Base-by-base conservation (phyloP, 2,888 invertebrate genomes). In the Calliopum simillimum region DNA sequence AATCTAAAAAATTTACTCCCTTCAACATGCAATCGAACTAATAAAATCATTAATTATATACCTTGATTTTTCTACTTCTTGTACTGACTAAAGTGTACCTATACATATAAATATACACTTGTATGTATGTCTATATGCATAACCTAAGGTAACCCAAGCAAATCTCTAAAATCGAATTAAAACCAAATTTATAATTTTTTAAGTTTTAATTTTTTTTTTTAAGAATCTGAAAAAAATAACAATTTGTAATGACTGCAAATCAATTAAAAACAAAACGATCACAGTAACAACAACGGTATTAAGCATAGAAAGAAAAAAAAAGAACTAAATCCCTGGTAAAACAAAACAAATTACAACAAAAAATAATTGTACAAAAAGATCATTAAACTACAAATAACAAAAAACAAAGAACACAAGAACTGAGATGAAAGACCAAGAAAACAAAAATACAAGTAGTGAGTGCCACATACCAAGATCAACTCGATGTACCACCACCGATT, bases 31-130 rank as follows among this genome's bases (percentile, higher is more conserved):
- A 33, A 33, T 33, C 33, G 33, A 59, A 59, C 56, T 73, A 66
- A 68, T 71, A 73, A 73, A 71, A 71, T 72, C 71, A 75, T 73
- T 75, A 73, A 75, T 75, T 70, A 73, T 69, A 33, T 33, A 33
- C 33, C 33, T 5, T 33, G 33, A 33, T 33, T 33, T 33, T 33
- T 33, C 33, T 33, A 8, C 4, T 5, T 33, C 8, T 6, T 33
- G 33, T 33, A 8, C 33, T 33, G 5, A 33, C 5, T 6, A 1
- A 8, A 33, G 8, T 8, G 33, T 33, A 33, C 33, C n/a, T n/a
- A n/a, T n/a, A 33, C 33, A 33, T 3, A 33, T 8, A 33, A 19
- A 14, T 13, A 25, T 56, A n/a, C 56, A 56, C 14, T 23, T 14
- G 11, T 56, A 21, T 14, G 25, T 25, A 12, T 25, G 56, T 25